Percentiles rank a stretch among this genome's conserved stretches.
These are phyloP conservation scores for Blera fallax DNA, from an alignment of 2,888 invertebrate genomes.

Conservation along the genomic window DNA sequence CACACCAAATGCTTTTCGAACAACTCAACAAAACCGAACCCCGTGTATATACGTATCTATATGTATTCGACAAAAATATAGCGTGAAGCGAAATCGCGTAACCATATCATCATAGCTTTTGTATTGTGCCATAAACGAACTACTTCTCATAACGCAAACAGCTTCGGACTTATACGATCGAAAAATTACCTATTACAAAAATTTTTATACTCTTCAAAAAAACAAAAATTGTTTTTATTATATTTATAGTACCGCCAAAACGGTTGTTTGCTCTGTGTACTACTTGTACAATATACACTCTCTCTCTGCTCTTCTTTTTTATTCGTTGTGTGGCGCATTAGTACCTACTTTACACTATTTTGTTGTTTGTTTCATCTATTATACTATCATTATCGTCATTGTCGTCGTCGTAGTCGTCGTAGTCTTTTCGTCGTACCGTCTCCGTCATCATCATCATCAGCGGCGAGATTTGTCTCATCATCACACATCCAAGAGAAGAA, in stretches of 20 bases:
- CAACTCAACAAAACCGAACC: slow-evolving; percentile 62
- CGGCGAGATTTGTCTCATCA: slow-evolving; percentile 39
- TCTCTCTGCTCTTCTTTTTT: slow-evolving; percentile 46
- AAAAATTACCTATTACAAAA: slow-evolving; percentile 82
- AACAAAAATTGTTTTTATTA: slow-evolving; percentile 82
- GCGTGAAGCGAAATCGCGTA: slow-evolving; percentile 75
- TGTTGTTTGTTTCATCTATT: slow-evolving; percentile 67
- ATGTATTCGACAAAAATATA: slow-evolving; percentile 70
- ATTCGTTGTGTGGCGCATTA: slow-evolving; percentile 69
- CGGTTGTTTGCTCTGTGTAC: slow-evolving; percentile 64
- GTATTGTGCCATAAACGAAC: slow-evolving; percentile 82
- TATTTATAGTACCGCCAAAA: slow-evolving; percentile 80
- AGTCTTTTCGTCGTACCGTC: slow-evolving; percentile 40
- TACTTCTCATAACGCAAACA: slow-evolving; percentile 82
- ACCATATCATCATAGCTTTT: slow-evolving; percentile 81
- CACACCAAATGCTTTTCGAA: slow-evolving; percentile 57
- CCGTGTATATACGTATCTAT: slow-evolving; percentile 51
- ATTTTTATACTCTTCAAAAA: slow-evolving; percentile 81
- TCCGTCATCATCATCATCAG: slow-evolving; percentile 44
- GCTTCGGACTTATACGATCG: slow-evolving; percentile 79
- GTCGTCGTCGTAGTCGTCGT: slow-evolving; percentile 74
- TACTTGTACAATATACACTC: slow-evolving; percentile 58
- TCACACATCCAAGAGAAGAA: slow-evolving; percentile 28
- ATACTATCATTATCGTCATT: slow-evolving; percentile 63
- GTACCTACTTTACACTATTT: slow-evolving; percentile 69